Conservation (phyloP, 2,113 vertebrate species). For the Pseudolaguvia tuberculata region DNA sequence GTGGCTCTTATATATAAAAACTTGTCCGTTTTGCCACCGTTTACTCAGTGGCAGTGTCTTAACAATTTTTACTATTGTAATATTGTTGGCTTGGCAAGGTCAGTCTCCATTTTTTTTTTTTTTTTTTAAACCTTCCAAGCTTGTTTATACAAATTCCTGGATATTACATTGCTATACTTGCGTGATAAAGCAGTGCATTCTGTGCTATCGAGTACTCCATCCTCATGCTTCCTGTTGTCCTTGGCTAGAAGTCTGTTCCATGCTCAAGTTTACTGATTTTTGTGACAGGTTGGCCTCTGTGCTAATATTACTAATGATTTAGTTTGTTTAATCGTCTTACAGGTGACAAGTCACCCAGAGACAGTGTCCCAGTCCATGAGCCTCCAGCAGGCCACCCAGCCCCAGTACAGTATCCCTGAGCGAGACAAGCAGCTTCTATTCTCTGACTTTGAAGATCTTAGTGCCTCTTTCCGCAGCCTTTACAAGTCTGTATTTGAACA, state of each 20-base stretch:
- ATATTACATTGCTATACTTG: neutral
- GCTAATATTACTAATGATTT: conserved; percentile 21
- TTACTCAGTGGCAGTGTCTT: neutral
- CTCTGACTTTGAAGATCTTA: conserved; percentile 92
- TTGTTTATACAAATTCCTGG: neutral
- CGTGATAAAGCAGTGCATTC: neutral
- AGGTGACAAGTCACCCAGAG: conserved; percentile 83
- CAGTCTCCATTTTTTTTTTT: neutral
- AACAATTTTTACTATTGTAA: neutral
- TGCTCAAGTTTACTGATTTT: conserved; percentile 8
- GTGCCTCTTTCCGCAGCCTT: conserved; percentile 92
- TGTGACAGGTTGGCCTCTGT: neutral
- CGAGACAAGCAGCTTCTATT: conserved; percentile 83
- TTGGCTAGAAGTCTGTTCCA: conserved; percentile 18
- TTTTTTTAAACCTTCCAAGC: too few relatives aligned
- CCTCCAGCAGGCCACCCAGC: conserved; percentile 75
- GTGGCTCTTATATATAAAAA: too few relatives aligned
- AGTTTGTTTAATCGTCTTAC: conserved; percentile 17
- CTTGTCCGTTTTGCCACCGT: neutral
- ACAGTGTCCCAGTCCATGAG: conserved; percentile 79
- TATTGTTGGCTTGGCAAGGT: neutral
- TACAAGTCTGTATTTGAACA: conserved; percentile 92
- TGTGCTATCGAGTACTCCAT: neutral
- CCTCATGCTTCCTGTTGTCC: conserved; percentile 8
- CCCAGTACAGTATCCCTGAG: conserved; percentile 84